Conservation (phyloP, 2,797 vertebrate species). For the Brachymystax lenok region DNA sequence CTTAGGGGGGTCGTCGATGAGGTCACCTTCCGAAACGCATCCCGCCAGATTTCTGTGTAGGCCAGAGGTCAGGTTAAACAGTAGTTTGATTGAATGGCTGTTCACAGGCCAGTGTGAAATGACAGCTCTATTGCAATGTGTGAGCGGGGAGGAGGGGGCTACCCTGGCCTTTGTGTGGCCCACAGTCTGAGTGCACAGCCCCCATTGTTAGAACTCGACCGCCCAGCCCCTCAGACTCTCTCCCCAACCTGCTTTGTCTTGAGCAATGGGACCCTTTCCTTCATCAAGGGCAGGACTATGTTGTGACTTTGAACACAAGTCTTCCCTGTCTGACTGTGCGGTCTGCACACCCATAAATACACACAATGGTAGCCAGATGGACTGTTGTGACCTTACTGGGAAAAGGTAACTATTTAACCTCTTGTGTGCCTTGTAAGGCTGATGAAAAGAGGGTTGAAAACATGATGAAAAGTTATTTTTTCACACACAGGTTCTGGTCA, state of each 20-base stretch:
- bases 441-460: background rate
- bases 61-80: constrained; percentile 80
- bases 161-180: constrained; percentile 78
- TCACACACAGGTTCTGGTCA: background rate
- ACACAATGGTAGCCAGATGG: constrained; percentile 38
- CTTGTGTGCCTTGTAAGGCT: background rate
- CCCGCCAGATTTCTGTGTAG: constrained; percentile 69
- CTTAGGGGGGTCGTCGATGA: constrained; percentile 28
- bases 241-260: constrained; percentile 79
- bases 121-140: constrained; percentile 79
- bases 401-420: background rate
- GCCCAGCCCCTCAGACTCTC: constrained; percentile 79
- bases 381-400: constrained; percentile 20
- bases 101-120: constrained; percentile 83
- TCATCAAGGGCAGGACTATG: constrained; percentile 81
- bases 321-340: constrained; percentile 66
- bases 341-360: constrained; percentile 56
- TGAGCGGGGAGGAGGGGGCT: constrained; percentile 67
- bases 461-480: background rate
- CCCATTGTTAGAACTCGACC: constrained; percentile 75
- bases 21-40: constrained; percentile 58
- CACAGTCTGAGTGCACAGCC: constrained; percentile 69
- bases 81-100: constrained; percentile 83
- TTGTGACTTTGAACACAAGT: constrained; percentile 81
- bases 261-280: constrained; percentile 80